A percentile compares a stretch with the other conserved stretches of the same genome.
Conservation (phyloP, 2,113 vertebrate genomes). For the Protobothrops mucrosquamatus region DNA sequence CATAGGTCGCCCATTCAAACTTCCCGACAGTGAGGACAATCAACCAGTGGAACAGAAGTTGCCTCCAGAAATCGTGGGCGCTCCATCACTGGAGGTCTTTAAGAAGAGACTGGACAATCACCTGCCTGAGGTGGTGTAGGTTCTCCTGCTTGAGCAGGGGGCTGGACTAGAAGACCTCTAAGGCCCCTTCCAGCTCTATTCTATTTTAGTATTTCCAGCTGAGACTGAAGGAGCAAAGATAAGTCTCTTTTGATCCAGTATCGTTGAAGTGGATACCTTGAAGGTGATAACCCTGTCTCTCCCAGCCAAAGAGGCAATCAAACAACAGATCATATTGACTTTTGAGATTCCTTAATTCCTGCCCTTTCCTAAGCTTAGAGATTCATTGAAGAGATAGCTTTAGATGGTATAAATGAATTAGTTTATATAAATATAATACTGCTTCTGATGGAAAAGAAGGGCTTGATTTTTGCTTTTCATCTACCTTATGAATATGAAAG, state of each 20-base stretch:
- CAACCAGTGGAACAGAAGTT: too few relatives aligned
- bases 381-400: background rate
- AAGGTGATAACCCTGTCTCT: slow-evolving; percentile 4
- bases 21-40: too few relatives aligned
- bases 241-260: background rate
- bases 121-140: too few relatives aligned
- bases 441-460: background rate
- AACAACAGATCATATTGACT: background rate
- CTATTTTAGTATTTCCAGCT: background rate
- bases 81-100: too few relatives aligned
- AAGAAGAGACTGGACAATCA: too few relatives aligned
- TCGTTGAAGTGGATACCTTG: background rate
- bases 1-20: background rate
- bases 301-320: background rate
- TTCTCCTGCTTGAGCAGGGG: too few relatives aligned
- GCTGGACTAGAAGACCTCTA: too few relatives aligned
- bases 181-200: too few relatives aligned
- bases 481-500: slow-evolving; percentile 3
- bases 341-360: background rate
- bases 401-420: background rate
- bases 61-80: too few relatives aligned
- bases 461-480: background rate
- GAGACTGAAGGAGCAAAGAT: slow-evolving; percentile 18
- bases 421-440: slow-evolving; percentile 1
- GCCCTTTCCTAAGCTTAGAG: background rate